Conservation (phyloP, 2,113 vertebrate species). For the Onychostruthus taczanowskii region DNA sequence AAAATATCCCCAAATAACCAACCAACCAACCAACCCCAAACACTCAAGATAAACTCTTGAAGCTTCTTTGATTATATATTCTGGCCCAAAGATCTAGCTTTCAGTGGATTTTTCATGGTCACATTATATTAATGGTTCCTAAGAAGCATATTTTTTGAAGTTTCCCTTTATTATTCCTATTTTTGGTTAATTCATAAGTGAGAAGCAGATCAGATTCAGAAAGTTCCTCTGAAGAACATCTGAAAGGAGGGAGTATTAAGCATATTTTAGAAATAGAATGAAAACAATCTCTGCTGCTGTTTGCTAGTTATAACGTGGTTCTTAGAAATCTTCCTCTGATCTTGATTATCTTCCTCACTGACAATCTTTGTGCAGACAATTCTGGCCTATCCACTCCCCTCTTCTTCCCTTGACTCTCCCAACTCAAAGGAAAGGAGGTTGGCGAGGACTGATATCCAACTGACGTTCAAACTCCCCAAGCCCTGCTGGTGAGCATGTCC, state of each 20-base stretch:
- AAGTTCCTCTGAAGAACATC: not conserved
- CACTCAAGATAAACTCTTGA: not conserved
- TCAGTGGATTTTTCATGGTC: not conserved
- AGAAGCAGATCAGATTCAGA: not conserved
- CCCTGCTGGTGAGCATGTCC: not conserved
- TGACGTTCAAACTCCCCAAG: not conserved
- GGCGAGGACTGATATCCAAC: fast-evolving
- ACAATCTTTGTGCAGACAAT: not conserved
- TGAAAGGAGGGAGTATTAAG: not conserved
- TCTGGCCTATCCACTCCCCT: not conserved
- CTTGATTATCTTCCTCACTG: not conserved
- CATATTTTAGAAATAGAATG: not conserved
- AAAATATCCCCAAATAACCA: not conserved
- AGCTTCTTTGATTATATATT: not conserved
- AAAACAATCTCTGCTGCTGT: not conserved
- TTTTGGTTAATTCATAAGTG: not conserved
- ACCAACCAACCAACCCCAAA: not conserved
- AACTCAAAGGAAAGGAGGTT: fast-evolving
- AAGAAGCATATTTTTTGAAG: not conserved
- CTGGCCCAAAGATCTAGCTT: not conserved
- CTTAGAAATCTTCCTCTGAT: not conserved
- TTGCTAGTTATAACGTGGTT: not conserved
- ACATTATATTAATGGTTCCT: not conserved
- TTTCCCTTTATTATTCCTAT: not conserved
- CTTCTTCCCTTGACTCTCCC: not conserved